Percentiles rank a stretch among this genome's conserved stretches.
phyloP scores from a whole-genome alignment of 2,113 vertebrate genomes.

The Paracanthobrama guichenoti region DNA sequence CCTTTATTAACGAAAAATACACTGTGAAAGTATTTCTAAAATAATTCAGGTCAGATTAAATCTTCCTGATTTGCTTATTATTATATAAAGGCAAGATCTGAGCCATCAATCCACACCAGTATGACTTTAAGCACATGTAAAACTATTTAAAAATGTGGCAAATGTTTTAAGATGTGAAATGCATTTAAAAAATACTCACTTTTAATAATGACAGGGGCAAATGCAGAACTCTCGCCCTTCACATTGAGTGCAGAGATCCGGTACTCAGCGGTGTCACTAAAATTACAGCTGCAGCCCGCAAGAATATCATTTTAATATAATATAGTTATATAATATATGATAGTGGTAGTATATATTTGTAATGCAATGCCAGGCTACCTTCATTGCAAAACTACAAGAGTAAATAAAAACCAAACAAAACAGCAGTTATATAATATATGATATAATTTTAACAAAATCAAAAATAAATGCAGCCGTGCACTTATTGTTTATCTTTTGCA shows the following conservation, averaged over 20 bases:
- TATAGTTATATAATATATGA: not conserved
- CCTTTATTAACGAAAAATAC: not conserved
- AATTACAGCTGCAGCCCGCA: conserved; percentile 85
- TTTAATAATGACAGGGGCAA: conserved; percentile 92
- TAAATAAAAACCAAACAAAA: too few species aligned
- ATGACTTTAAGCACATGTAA: not conserved
- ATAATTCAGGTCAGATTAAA: conserved; percentile 2
- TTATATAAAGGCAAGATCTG: not conserved
- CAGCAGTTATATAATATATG: not conserved
- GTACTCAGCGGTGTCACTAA: conserved; percentile 93
- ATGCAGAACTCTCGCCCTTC: conserved; percentile 87
- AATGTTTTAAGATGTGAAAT: not conserved
- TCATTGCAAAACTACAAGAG: too few species aligned
- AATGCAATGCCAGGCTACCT: too few species aligned
- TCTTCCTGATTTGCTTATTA: not conserved
- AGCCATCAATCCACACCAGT: not conserved
- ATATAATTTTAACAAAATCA: not conserved
- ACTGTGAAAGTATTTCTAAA: not conserved
- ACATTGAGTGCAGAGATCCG: conserved; percentile 91
- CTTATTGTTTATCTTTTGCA: not conserved
- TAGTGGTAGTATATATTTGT: too few species aligned
- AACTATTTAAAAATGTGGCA: not conserved
- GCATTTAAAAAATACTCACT: conserved; percentile 76
- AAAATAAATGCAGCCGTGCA: not conserved
- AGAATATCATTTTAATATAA: conserved; percentile 7